Evolutionary conservation across 2,113 vertebrate species (phyloP), one percentile per base, ranked within the genome.

Genomic region (Saimiri boliviensis): DNA sequence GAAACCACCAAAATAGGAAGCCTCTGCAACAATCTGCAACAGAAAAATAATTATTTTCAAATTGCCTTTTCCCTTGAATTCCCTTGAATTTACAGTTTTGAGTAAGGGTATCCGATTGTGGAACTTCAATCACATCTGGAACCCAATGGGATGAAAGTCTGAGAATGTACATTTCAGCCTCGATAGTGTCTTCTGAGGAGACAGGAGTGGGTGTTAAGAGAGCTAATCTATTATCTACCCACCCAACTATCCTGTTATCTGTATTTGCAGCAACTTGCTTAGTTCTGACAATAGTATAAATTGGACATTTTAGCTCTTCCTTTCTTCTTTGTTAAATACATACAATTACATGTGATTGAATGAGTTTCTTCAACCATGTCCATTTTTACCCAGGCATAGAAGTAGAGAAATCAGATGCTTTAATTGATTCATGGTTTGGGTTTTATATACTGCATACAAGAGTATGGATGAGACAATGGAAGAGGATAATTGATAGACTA

Each of bases 291-390:
- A 47, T 10, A 83, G 77, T 40, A 23, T 54, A 94, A 84, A 27
- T 14, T 66, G 10, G 3, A 56, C 70, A 74, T 47, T 83, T 86
- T 86, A 6, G 16, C 17, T 68, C 32, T 45, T n/a, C 32, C 32
- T 77, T 80, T 66, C 60, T 85, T 84, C 16, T 77, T 77, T 91
- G 74, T 77, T 52, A 89, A 70, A 40, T 68, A 35, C 4, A 49
- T 35, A 17, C 5, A 27, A n/a, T 73, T 91, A n/a, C 27, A 82
- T 63, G 86, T 76, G 12, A 2, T 25, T 86, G n/a, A 49, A 40
- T 83, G 20, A 86, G 2, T 66, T 30, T 77, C 4, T 35, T 81
- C 25, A 70, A 6, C 10, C 3, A 16, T 49, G 35, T 10, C 84
- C 11, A 14, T 71, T 77, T 52, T 77, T 52, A 86, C 9, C 6